A percentile compares a stretch with the other conserved stretches of the same genome.
Conservation (phyloP, 1,140 invertebrate genomes). For the Scaptomyza hsui region DNA sequence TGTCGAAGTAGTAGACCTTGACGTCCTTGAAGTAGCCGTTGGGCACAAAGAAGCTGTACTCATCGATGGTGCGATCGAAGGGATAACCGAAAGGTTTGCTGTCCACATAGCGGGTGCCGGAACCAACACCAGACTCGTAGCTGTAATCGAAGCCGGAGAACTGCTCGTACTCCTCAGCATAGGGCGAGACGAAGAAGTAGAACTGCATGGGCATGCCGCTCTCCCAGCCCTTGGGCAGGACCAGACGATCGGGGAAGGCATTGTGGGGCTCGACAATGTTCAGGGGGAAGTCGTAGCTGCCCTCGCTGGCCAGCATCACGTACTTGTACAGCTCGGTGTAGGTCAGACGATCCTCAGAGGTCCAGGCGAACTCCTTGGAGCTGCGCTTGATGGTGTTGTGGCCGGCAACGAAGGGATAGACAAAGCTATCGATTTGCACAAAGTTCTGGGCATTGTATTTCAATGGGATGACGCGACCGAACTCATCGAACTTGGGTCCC, state of each 20-base stretch:
- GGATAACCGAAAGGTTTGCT: slow-evolving; percentile 83
- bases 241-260: slow-evolving; percentile 86
- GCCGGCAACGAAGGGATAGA: slow-evolving; percentile 87
- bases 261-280: slow-evolving; percentile 85
- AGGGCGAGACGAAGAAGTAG: slow-evolving; percentile 85
- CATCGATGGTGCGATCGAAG: slow-evolving; percentile 83
- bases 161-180: slow-evolving; percentile 70
- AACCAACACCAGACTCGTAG: slow-evolving; percentile 67
- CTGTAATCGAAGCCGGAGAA: slow-evolving; percentile 67
- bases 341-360: slow-evolving; percentile 87
- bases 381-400: slow-evolving; percentile 88
- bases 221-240: slow-evolving; percentile 86
- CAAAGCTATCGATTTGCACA: slow-evolving; percentile 89
- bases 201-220: slow-evolving; percentile 87
- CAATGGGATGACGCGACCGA: slow-evolving; percentile 85
- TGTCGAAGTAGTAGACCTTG: slow-evolving; percentile 84
- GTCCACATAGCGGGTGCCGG: slow-evolving; percentile 72
- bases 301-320: slow-evolving; percentile 85
- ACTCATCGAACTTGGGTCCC: slow-evolving; percentile 86
- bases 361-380: slow-evolving; percentile 88
- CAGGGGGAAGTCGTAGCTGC: slow-evolving; percentile 84
- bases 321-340: slow-evolving; percentile 86
- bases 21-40: slow-evolving; percentile 83
- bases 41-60: slow-evolving; percentile 77
- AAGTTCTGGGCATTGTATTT: slow-evolving; percentile 87